phyloP scores from a whole-genome alignment of 37 sponge, comb jelly and placozoan species.

The Hexactinellida sp. region DNA sequence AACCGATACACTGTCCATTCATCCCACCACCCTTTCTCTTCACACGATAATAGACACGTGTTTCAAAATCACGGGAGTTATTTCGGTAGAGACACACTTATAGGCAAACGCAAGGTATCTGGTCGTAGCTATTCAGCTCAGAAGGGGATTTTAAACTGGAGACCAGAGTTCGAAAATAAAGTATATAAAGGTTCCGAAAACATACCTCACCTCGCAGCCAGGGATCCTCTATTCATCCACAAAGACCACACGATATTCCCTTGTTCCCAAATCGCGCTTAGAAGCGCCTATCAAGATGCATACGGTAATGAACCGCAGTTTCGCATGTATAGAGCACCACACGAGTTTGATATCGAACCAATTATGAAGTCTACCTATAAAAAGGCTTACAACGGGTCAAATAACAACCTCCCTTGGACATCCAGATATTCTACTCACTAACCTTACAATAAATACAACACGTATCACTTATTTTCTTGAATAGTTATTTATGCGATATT shows the following conservation, averaged over 20 bases:
- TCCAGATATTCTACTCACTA: background rate
- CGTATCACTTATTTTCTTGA: background rate
- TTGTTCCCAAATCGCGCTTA: background rate
- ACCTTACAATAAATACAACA: background rate
- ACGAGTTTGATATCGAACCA: background rate
- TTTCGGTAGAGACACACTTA: constrained; percentile 36
- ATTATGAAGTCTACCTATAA: constrained; percentile 6
- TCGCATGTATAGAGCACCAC: background rate
- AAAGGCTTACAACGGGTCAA: background rate
- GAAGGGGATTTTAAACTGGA: background rate
- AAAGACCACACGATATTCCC: background rate
- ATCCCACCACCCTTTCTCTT: constrained; percentile 35
- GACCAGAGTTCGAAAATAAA: background rate
- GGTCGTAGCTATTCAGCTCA: background rate
- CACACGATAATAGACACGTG: constrained; percentile 60
- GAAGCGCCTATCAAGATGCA: background rate
- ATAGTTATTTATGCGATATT: background rate
- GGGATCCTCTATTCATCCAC: background rate
- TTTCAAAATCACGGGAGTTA: constrained; percentile 35
- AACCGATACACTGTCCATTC: background rate
- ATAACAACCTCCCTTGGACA: background rate
- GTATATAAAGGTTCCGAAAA: background rate
- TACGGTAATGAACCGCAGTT: background rate
- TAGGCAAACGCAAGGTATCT: background rate
- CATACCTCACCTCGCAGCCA: background rate